Evolutionary conservation across 2,113 vertebrate species (phyloP).

Genomic region (Phaetusa simplex): DNA sequence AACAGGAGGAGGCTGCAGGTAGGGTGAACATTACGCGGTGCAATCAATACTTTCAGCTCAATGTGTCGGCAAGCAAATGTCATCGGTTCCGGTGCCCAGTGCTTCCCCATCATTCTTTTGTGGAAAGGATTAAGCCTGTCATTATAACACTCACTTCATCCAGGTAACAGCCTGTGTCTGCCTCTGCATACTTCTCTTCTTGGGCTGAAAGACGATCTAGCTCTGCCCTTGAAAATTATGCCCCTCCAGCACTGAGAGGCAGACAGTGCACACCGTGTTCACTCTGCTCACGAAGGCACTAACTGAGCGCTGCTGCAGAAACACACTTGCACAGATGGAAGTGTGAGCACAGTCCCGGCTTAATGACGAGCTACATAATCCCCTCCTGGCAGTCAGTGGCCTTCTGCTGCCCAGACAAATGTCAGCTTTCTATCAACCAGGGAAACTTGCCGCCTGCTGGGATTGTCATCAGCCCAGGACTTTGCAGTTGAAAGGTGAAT

Average conservation of each 20-base stretch:
- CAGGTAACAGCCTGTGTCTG: not conserved
- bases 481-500: not conserved
- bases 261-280: accelerated
- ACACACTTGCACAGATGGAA: not conserved
- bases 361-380: constrained; percentile 4
- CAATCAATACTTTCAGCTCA: not conserved
- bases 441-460: constrained; percentile 2
- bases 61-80: not conserved
- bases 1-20: constrained; percentile 49
- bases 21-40: not conserved
- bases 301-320: not conserved
- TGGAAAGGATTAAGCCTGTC: not conserved
- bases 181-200: not conserved
- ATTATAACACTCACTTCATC: not conserved
- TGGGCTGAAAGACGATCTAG: not conserved
- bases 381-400: constrained; percentile 22
- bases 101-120: not conserved
- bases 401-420: constrained; percentile 53
- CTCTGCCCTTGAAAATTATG: not conserved
- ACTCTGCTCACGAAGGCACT: not conserved
- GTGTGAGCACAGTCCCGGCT: not conserved
- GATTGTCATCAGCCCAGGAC: not conserved
- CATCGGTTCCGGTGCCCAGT: not conserved
- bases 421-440: constrained; percentile 41
- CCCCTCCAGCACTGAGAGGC: not conserved